phyloP scores from a whole-genome alignment of 1,140 invertebrate species.

The Heliconius congener region DNA sequence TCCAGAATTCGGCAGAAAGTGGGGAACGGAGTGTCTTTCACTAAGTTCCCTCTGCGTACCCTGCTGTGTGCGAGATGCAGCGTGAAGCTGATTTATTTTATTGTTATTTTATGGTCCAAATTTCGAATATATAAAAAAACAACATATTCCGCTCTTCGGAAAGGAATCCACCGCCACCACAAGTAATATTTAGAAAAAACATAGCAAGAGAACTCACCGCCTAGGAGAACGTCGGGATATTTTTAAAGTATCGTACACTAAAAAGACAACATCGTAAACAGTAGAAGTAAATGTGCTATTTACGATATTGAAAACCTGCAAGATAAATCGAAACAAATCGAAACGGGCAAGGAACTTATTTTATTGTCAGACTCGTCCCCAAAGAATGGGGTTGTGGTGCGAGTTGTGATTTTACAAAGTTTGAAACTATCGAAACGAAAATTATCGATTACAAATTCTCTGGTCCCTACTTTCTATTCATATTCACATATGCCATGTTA shows the following conservation, averaged over 20 bases:
- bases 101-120: too few species aligned
- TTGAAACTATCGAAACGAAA: neutral
- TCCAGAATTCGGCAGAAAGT: too few species aligned
- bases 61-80: too few species aligned
- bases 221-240: neutral
- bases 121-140: too few species aligned
- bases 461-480: too few species aligned
- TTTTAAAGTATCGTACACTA: neutral
- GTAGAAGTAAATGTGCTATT: neutral
- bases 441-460: too few species aligned
- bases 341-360: neutral
- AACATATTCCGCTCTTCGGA: too few species aligned
- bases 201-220: neutral
- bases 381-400: neutral
- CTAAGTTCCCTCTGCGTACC: too few species aligned
- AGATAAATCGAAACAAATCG: neutral
- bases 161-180: too few species aligned
- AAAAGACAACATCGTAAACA: slow-evolving; percentile 1
- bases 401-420: slow-evolving; percentile 5
- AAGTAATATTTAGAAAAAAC: neutral
- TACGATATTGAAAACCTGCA: neutral
- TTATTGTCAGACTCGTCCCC: neutral
- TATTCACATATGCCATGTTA: too few species aligned
- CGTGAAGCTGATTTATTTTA: too few species aligned
- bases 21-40: too few species aligned